phyloP scores from a whole-genome alignment of 2,797 vertebrate species.

The Falco rusticolus region DNA sequence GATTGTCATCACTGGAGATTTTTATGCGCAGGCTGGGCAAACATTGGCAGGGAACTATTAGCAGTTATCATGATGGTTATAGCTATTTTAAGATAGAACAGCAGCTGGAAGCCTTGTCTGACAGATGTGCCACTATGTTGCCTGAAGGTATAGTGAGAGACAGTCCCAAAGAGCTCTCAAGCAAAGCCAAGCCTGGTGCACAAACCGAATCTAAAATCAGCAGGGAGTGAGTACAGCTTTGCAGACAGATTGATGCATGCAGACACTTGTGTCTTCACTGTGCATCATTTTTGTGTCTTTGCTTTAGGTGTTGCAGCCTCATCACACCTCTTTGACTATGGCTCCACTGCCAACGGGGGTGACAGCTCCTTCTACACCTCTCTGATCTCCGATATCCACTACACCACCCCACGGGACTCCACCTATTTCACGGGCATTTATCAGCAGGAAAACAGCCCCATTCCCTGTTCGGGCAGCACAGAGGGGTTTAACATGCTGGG shows the following conservation, averaged over 20 bases:
- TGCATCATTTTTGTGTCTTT: constrained; percentile 36
- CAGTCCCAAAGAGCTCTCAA: not conserved
- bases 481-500: constrained; percentile 64
- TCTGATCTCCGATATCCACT: constrained; percentile 86
- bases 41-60: not conserved
- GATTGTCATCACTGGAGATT: not conserved
- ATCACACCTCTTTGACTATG: constrained; percentile 61
- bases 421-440: constrained; percentile 87
- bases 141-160: not conserved
- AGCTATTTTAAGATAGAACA: not conserved
- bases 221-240: not conserved
- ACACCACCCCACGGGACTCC: constrained; percentile 78
- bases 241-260: not conserved
- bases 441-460: constrained; percentile 77
- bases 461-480: constrained; percentile 64
- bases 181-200: not conserved
- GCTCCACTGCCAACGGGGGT: constrained; percentile 78
- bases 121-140: not conserved
- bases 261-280: not conserved
- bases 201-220: not conserved
- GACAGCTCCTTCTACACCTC: constrained; percentile 92
- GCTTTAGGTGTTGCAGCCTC: constrained; percentile 80
- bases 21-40: not conserved
- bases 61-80: not conserved
- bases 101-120: not conserved